phyloP scores from a whole-genome alignment of 2,888 invertebrate species.

The Torymus aiolomorphi region DNA sequence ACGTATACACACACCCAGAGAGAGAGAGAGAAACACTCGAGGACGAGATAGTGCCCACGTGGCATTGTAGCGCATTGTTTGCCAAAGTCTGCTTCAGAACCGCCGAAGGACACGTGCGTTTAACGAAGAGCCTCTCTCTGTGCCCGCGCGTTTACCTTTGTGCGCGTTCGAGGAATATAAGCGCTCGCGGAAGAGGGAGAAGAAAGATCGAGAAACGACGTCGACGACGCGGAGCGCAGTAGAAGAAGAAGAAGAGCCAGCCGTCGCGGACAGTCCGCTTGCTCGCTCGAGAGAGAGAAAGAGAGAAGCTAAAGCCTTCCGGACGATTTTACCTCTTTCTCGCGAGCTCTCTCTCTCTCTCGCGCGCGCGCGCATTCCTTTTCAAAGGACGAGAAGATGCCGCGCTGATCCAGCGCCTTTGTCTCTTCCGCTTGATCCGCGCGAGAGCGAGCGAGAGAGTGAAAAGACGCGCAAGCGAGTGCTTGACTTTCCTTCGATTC shows the following conservation, averaged over 20 bases:
- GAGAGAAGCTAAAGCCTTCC: slow-evolving; percentile 40
- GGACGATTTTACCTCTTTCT: slow-evolving; percentile 35
- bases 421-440: slow-evolving; percentile 55
- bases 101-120: slow-evolving; percentile 23
- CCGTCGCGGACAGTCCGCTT: slow-evolving; percentile 21
- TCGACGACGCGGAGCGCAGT: background rate
- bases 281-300: no score
- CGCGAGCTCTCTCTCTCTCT: background rate
- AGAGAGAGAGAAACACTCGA: background rate
- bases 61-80: slow-evolving; percentile 41
- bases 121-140: slow-evolving; percentile 33
- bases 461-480: slow-evolving; percentile 33
- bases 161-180: background rate
- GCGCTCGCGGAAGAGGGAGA: background rate
- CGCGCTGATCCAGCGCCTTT: slow-evolving; percentile 52
- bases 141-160: slow-evolving; percentile 39
- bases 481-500: slow-evolving; percentile 55
- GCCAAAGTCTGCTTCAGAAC: slow-evolving; percentile 37
- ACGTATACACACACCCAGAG: no score
- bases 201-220: background rate
- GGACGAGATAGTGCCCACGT: background rate
- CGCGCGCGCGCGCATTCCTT: slow-evolving; percentile 31
- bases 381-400: slow-evolving; percentile 40
- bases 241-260: slow-evolving; percentile 6
- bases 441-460: slow-evolving; percentile 14